A percentile compares a stretch with the other conserved stretches of the same genome.
Conservation (phyloP, 2,797 vertebrate genomes). For the Anguilla obscura region DNA sequence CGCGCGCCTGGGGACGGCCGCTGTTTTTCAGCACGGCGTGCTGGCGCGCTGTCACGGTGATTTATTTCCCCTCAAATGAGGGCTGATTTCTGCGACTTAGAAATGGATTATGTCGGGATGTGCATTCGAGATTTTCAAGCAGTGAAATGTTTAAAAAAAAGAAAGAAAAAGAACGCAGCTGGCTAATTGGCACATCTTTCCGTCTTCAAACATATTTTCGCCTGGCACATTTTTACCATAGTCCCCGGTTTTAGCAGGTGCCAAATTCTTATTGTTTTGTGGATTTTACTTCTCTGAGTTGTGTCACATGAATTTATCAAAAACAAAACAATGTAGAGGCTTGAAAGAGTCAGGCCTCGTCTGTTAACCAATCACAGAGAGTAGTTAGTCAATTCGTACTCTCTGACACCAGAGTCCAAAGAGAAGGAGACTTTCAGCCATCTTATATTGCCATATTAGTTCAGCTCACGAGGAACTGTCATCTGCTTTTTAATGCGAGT, state of each 20-base stretch:
- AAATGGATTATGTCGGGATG: not conserved
- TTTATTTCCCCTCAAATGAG: constrained; percentile 25
- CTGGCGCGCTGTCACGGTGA: constrained; percentile 18
- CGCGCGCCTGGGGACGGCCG: constrained; percentile 36
- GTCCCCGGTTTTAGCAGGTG: not conserved
- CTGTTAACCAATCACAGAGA: not conserved
- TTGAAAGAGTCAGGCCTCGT: not conserved
- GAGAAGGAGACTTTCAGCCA: not conserved
- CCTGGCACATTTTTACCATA: not conserved
- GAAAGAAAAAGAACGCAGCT: not conserved
- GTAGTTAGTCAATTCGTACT: not conserved
- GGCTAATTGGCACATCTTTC: not conserved
- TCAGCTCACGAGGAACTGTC: not conserved
- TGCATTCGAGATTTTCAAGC: not conserved
- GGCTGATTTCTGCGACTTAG: constrained; percentile 12
- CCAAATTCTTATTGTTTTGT: not conserved
- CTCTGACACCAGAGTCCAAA: not conserved
- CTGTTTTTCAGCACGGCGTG: constrained; percentile 18
- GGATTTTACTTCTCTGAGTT: constrained; percentile 9
- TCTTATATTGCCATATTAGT: not conserved
- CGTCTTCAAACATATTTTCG: not conserved
- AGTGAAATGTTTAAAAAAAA: not conserved
- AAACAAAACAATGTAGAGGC: not conserved
- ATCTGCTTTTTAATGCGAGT: not conserved
- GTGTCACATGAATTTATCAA: not conserved